These are phyloP conservation scores for Cryptoblepharus egeriae DNA, from an alignment of 2,797 vertebrate species.

Conservation along the genomic window DNA sequence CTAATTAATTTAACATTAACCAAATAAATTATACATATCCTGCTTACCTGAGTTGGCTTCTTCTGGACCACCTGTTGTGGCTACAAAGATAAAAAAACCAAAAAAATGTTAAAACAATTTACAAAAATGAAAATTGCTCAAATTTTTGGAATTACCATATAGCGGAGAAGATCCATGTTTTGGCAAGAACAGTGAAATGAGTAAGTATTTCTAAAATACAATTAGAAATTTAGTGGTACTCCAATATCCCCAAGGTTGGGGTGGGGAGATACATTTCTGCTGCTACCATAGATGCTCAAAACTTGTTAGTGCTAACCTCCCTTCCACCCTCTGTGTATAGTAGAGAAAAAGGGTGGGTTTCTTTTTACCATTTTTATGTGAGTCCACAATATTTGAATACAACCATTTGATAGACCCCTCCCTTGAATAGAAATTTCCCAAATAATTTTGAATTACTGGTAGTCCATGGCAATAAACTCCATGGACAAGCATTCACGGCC, in stretches of 20 bases:
- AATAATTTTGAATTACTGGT: conserved; percentile 24
- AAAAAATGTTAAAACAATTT: conserved; percentile 25
- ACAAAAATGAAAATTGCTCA: conserved; percentile 41
- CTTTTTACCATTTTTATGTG: not conserved
- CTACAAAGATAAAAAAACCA: conserved; percentile 76
- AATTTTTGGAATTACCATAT: not conserved
- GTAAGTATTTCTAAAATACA: no score
- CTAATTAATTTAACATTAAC: not conserved
- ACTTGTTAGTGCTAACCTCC: no score
- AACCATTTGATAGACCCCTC: not conserved
- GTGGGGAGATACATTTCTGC: no score
- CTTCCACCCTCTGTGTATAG: not conserved
- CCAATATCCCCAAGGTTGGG: no score
- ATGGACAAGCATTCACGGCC: conserved; percentile 1
- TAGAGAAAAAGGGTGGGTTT: not conserved
- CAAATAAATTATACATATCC: conserved; percentile 32
- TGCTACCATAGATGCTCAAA: no score
- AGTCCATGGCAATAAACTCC: not conserved
- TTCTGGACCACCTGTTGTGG: conserved; percentile 94
- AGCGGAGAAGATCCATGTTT: conserved; percentile 5
- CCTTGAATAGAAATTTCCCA: no score
- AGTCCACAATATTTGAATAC: conserved; percentile 9
- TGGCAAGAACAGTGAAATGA: not conserved
- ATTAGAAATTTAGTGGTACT: not conserved
- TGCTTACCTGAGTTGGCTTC: conserved; percentile 91